Conservation (phyloP, 1,140 invertebrate genomes). For the Drosophila repletoides region DNA sequence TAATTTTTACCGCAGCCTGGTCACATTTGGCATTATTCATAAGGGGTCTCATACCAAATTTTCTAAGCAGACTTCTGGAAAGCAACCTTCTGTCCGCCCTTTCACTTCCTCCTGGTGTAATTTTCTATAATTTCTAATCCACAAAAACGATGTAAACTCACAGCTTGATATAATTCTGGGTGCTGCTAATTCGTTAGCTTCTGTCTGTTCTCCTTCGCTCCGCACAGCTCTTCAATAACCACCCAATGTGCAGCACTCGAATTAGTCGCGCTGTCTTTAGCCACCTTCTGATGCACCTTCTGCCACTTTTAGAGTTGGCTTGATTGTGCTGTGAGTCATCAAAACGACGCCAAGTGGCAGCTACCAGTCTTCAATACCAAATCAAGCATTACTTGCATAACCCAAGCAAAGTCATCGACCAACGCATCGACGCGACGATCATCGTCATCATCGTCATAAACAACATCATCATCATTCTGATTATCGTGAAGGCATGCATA, state of each 20-base stretch:
- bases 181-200: neutral
- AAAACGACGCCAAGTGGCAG: conserved; percentile 65
- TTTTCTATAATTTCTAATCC: conserved; percentile 1
- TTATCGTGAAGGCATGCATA: conserved; percentile 54
- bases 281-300: conserved; percentile 14
- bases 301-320: conserved; percentile 15
- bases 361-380: conserved; percentile 79
- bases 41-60: no score
- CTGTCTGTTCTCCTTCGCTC: neutral
- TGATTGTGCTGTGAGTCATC: conserved; percentile 57
- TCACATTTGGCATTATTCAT: no score
- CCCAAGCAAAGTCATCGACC: conserved; percentile 68
- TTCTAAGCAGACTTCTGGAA: no score
- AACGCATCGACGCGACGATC: conserved; percentile 20
- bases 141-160: neutral
- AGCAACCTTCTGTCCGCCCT: no score
- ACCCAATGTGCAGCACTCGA: conserved; percentile 40
- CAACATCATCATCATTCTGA: conserved; percentile 28
- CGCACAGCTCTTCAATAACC: conserved; percentile 34
- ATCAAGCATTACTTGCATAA: conserved; percentile 81
- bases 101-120: neutral
- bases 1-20: no score
- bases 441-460: conserved; percentile 24
- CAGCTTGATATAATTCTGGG: conserved; percentile 7
- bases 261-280: conserved; percentile 39